Percentiles rank a stretch among this genome's conserved stretches.
phyloP scores from a whole-genome alignment of 2,888 invertebrate species.

The Aleiodes alternator region DNA sequence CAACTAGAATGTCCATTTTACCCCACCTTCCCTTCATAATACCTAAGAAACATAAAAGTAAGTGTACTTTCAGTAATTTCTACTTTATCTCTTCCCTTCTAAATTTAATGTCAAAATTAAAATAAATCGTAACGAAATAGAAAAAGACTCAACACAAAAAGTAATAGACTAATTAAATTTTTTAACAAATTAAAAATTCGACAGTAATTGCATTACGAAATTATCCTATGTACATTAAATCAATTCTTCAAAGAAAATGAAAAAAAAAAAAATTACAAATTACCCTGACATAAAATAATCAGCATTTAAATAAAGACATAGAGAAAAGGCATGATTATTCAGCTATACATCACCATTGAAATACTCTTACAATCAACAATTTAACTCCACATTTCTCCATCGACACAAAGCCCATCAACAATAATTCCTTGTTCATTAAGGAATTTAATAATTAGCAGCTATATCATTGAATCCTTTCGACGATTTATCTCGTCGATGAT shows the following conservation, averaged over 20 bases:
- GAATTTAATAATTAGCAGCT: neutral
- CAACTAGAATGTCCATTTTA: no score
- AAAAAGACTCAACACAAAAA: no score
- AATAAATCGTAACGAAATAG: no score
- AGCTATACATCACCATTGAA: slow-evolving; percentile 24
- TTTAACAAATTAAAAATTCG: neutral
- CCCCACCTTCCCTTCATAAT: no score
- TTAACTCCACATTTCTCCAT: neutral
- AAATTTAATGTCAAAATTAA: no score
- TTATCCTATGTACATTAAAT: slow-evolving; percentile 19
- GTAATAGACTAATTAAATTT: neutral
- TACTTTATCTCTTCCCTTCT: no score
- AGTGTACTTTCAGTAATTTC: no score
- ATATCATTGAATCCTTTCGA: neutral
- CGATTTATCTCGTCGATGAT: slow-evolving; percentile 14
- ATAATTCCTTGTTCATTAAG: neutral
- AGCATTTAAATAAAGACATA: slow-evolving; percentile 11
- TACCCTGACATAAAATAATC: slow-evolving; percentile 8
- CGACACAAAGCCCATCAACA: slow-evolving; percentile 3
- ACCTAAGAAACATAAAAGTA: no score
- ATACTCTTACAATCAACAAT: slow-evolving; percentile 6
- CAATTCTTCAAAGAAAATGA: neutral
- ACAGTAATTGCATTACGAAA: neutral
- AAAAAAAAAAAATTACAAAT: neutral
- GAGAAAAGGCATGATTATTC: slow-evolving; percentile 7